phyloP scores from a whole-genome alignment of 2,888 invertebrate species.

The Diadegma fenestrale region DNA sequence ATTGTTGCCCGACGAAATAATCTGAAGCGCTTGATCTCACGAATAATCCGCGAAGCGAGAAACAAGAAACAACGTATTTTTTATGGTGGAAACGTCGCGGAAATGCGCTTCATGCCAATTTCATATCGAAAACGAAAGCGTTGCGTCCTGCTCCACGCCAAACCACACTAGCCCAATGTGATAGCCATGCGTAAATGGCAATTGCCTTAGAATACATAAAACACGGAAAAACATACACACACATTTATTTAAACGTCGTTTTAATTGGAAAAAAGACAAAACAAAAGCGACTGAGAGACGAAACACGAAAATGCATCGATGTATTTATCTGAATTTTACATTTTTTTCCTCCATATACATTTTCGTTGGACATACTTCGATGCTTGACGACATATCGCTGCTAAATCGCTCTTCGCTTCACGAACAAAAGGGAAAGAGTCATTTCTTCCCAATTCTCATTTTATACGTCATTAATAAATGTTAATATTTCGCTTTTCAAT shows the following conservation, averaged over 20 bases:
- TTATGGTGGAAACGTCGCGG: background rate
- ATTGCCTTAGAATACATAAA: conserved; percentile 59
- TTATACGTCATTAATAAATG: conserved; percentile 79
- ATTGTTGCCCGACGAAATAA: conserved; percentile 80
- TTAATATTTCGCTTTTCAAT: conserved; percentile 71
- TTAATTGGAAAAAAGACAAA: background rate
- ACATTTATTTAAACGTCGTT: background rate
- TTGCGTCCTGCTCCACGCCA: conserved; percentile 32
- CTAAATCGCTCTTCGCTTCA: conserved; percentile 42
- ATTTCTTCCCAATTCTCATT: conserved; percentile 69
- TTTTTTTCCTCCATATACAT: conserved; percentile 44
- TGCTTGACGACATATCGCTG: conserved; percentile 71
- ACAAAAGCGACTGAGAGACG: conserved; percentile 16
- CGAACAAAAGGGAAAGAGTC: background rate
- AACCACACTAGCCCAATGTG: conserved; percentile 63
- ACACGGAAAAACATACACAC: background rate
- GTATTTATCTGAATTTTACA: conserved; percentile 59
- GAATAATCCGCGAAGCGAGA: background rate
- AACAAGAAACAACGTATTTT: background rate
- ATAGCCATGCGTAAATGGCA: conserved; percentile 63
- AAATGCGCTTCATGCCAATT: conserved; percentile 3
- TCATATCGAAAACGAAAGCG: background rate
- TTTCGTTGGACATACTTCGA: conserved; percentile 55
- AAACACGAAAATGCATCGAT: conserved; percentile 54
- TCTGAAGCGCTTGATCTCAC: conserved; percentile 72